Evolutionary conservation across 2,113 vertebrate species (phyloP).

Genomic region (Ammodytes marinus): DNA sequence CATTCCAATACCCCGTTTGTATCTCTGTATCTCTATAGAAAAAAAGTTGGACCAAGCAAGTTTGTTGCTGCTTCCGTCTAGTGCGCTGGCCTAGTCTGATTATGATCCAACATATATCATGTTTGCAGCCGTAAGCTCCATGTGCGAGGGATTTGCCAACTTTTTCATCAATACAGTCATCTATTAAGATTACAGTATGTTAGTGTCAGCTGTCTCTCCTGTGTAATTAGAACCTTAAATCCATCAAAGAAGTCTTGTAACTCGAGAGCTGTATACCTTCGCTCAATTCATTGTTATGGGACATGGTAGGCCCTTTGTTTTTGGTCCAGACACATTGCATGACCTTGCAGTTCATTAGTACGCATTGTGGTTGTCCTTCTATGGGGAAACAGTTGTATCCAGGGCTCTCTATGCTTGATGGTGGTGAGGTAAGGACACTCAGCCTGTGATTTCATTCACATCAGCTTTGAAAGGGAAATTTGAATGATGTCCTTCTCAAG

Average conservation of each 20-base stretch:
- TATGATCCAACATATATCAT: background rate
- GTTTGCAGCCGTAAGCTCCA: slow-evolving; percentile 11
- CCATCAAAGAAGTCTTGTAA: background rate
- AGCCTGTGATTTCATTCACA: slow-evolving; percentile 53
- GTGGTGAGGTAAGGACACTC: slow-evolving; percentile 47
- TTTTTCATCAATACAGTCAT: slow-evolving; percentile 33
- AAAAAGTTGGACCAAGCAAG: background rate
- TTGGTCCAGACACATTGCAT: slow-evolving; percentile 21
- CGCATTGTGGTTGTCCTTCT: slow-evolving; percentile 18
- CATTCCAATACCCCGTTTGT: background rate
- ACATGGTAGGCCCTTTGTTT: background rate
- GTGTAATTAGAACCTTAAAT: background rate
- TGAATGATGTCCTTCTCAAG: slow-evolving; percentile 65
- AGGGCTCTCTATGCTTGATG: too few relatives aligned
- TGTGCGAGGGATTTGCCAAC: background rate
- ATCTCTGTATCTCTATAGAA: background rate
- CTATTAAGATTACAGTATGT: background rate
- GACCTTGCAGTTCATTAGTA: background rate
- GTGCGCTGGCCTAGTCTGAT: background rate
- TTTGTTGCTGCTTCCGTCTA: background rate
- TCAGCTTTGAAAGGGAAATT: slow-evolving; percentile 43
- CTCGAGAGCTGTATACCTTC: background rate
- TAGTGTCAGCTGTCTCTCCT: background rate
- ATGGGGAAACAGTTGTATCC: slow-evolving; percentile 37
- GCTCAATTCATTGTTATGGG: background rate